Percentiles rank a stretch among this genome's conserved stretches.
These are phyloP conservation scores for Zosterops pallidus DNA, from an alignment of 2,113 vertebrate species.

Conservation along the genomic window DNA sequence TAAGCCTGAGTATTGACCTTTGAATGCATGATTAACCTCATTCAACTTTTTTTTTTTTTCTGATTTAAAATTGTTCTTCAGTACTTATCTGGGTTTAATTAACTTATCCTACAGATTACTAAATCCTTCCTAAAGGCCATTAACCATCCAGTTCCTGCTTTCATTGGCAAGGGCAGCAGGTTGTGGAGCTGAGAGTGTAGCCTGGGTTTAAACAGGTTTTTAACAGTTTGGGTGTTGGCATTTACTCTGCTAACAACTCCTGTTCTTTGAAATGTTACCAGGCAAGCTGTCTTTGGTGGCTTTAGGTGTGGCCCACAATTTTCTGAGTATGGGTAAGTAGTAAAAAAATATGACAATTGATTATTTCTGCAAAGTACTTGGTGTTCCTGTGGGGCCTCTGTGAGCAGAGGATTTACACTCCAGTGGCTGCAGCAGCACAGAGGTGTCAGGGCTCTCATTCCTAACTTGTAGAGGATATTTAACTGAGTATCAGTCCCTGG, in stretches of 20 bases:
- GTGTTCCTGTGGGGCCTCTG: background rate
- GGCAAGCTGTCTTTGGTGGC: background rate
- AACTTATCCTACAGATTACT: background rate
- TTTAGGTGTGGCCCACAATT: background rate
- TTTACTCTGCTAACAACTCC: background rate
- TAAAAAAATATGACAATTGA: background rate
- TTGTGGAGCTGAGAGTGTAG: background rate
- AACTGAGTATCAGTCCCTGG: background rate
- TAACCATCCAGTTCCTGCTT: background rate
- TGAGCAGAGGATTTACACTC: background rate
- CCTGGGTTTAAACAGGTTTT: background rate
- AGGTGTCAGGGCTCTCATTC: background rate
- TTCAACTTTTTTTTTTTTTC: background rate
- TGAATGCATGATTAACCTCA: background rate
- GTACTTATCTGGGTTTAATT: background rate
- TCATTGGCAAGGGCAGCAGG: background rate
- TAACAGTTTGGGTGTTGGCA: background rate
- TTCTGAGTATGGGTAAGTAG: background rate
- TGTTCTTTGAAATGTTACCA: background rate
- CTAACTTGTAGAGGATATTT: background rate
- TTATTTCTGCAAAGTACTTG: background rate
- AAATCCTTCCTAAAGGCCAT: background rate
- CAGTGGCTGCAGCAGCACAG: background rate
- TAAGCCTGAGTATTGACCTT: background rate
- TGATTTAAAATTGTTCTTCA: background rate